Evolutionary conservation across 2,797 vertebrate species (phyloP).

Genomic region (Poeciliopsis presidionis): DNA sequence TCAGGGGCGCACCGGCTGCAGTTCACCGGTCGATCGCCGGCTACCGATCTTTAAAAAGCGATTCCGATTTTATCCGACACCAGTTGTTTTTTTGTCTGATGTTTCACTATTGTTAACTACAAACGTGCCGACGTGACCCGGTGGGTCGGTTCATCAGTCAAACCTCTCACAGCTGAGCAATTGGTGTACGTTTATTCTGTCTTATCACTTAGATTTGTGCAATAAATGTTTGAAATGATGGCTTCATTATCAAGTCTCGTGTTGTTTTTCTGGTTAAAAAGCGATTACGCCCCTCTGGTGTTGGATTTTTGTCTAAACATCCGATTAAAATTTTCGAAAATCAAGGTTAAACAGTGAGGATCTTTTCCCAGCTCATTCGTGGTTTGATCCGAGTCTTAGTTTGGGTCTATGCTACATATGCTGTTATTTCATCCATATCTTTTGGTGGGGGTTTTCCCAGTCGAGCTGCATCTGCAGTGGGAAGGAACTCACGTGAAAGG

Average conservation of each 20-base stretch:
- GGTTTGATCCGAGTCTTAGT: neutral
- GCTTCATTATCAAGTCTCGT: neutral
- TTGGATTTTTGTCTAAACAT: neutral
- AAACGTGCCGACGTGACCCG: no score
- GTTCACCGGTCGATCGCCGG: no score
- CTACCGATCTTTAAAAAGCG: no score
- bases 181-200: neutral
- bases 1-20: no score
- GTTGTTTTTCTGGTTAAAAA: neutral
- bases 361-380: neutral
- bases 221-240: neutral
- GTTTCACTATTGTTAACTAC: no score
- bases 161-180: no score
- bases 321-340: neutral
- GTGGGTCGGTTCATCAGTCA: no score
- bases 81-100: neutral
- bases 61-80: no score
- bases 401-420: neutral
- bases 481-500: conserved; percentile 32
- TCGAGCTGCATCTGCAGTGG: neutral
- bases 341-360: neutral
- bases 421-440: neutral
- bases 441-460: neutral
- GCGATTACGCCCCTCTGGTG: neutral
- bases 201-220: neutral